Evolutionary conservation across 1,140 invertebrate species (phyloP).

Genomic region (Charaxes varanes): DNA sequence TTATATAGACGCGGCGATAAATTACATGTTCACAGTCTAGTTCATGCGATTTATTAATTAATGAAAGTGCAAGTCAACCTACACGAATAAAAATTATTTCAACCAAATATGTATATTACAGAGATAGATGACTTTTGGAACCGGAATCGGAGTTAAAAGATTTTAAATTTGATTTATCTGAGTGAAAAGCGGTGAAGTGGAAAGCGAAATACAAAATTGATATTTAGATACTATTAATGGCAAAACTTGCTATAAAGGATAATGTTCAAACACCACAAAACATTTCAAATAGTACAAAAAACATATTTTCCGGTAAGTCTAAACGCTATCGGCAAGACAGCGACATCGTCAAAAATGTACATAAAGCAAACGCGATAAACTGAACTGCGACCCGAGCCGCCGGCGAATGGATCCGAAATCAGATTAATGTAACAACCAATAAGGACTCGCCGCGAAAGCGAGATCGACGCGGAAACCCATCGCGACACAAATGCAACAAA

Average conservation of each 20-base stretch:
- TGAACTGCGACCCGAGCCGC: constrained; percentile 4
- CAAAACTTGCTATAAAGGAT: neutral
- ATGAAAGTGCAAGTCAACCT: too few relatives aligned
- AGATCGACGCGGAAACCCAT: constrained; percentile 35
- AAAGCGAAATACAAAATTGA: neutral
- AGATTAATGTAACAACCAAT: neutral
- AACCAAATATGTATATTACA: too few relatives aligned
- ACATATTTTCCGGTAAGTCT: constrained; percentile 1
- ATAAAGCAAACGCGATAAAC: constrained; percentile 6
- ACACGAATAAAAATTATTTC: too few relatives aligned
- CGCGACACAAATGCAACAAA: constrained; percentile 28
- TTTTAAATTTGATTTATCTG: too few relatives aligned
- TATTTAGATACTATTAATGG: neutral
- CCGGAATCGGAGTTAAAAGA: too few relatives aligned
- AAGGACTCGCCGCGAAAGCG: constrained; percentile 48
- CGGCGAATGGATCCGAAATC: constrained; percentile 2
- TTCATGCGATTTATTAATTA: too few relatives aligned
- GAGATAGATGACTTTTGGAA: too few relatives aligned
- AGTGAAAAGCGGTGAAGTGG: too few relatives aligned
- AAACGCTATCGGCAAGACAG: constrained; percentile 3
- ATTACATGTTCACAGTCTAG: neutral
- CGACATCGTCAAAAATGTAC: constrained; percentile 10
- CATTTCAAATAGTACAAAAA: constrained; percentile 1
- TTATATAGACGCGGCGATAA: constrained; percentile 8
- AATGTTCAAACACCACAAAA: constrained; percentile 1